Base-by-base conservation (phyloP, 2,113 vertebrate species). In the Laterallus jamaicensis region DNA sequence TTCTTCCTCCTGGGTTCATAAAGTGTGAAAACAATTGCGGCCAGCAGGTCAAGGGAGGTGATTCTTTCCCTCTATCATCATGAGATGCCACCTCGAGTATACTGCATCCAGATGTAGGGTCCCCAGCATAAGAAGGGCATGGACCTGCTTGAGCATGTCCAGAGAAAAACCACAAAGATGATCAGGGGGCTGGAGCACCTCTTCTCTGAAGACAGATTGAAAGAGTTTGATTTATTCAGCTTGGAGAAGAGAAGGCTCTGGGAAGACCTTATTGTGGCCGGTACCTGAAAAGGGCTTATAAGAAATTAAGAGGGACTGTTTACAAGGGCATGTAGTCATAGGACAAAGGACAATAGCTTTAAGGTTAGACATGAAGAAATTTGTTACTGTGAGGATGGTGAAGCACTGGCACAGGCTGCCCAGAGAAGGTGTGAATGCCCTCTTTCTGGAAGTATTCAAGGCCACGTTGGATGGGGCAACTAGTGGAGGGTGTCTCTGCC, bases 91-190 rank as follows among this genome's bases (percentile, higher is more conserved):
- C 11, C 39, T 73, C n/a, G 3, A 55, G 18, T 44, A 17, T 44
- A 17, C 31, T 28, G 5, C 3, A 3, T 80, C 28, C 22, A 86
- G 6, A 17, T 88, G 24, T 67, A 9, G 5, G 18, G 4, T 9
- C 17, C 1, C 5, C 6, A 78, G 0, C 3, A 12, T 10, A 44
- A 35, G 18, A 68, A 40, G 5, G 19, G 11, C 10, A 28, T 4
- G 1, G 37, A 58, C 17, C 8, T 62, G 3, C 6, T 73, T 1
- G 2, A 29, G 7, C 0, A 0, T 9, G 25, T 32, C 10, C 50
- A 44, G 56, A 32, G 37, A n/a, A 79, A 17, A 9, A 26, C 6
- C 16, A 58, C 0, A 1, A 35, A 74, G 7, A 31, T 44, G 5
- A 54, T 49, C 15, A 71, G 22, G 4, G 8, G 1, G 0, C 22